Base-by-base conservation (phyloP, 2,888 invertebrate species). In the Cheilosia impressa region DNA sequence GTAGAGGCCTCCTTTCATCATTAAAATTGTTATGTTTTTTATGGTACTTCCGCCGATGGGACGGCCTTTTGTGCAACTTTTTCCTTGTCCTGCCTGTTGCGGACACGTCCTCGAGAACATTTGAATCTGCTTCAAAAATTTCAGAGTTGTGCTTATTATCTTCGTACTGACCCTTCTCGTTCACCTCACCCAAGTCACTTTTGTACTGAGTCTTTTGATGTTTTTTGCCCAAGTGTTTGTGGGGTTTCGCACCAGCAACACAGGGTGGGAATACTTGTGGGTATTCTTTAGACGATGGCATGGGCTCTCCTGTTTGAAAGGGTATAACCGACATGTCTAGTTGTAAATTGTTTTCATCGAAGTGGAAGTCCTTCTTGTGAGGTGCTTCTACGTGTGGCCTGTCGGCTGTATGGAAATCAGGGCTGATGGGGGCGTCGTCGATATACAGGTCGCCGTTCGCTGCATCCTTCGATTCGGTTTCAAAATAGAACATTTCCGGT, bases 401-500 rank as follows among this genome's bases (percentile, higher is more conserved):
- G 31, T 60, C 41, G 52, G 50, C 45, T 27, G 58, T 53, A 69
- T 79, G 43, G 58, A 73, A 78, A 68, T 84, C 79, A 34, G 75
- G 58, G 57, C 63, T 50, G 24, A 53, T 69, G 58, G 84, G 65
- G 75, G 68, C 58, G 60, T 84, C 73, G 65, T 84, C 66, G 57
- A 79, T 53, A 62, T 84, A 79, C 69, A 75, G 69, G 75, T 79
- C 79, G 71, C 17, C 50, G 9, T 50, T 17, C 17, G 38, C 60
- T 43, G 63, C 38, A 38, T 81, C 81, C 43, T 73, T 72, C 19
- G 63, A 73, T 47, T 78, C 60, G 53, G 58, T 17, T 69, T 77
- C 69, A n/a, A 73, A 82, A 73, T 69, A 78, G 66, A 77, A 55
- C 77, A 50, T 87, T 89, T 66, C 88, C 87, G 69, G 88, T 87